These are phyloP conservation scores for Scaptomyza parva DNA, from an alignment of 2,888 invertebrate genomes.

Conservation along the genomic window DNA sequence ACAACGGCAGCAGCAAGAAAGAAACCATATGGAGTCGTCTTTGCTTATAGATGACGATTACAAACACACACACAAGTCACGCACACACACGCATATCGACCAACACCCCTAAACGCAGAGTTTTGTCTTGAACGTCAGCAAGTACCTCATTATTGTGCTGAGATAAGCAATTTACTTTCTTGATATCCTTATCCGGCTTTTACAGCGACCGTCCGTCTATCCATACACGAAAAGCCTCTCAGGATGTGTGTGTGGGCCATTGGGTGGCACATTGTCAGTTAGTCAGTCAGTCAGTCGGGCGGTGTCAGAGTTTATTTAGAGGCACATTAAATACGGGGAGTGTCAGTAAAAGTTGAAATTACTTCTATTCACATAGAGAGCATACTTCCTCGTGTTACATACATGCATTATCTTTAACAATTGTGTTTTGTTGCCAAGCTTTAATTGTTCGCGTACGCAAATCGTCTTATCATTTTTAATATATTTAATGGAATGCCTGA, in stretches of 20 bases:
- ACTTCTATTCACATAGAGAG: slow-evolving; percentile 43
- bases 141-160: slow-evolving; percentile 69
- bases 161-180: slow-evolving; percentile 73
- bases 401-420: slow-evolving; percentile 33
- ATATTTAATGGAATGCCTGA: slow-evolving; percentile 33
- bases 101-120: slow-evolving; percentile 9
- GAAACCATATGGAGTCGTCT: slow-evolving; percentile 7
- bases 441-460: slow-evolving; percentile 44
- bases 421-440: slow-evolving; percentile 25
- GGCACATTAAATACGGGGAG: slow-evolving; percentile 51
- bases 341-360: slow-evolving; percentile 63
- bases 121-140: slow-evolving; percentile 22
- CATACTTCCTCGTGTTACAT: not conserved
- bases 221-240: slow-evolving; percentile 1
- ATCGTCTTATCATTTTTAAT: slow-evolving; percentile 40
- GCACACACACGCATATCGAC: slow-evolving; percentile 21
- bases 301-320: slow-evolving; percentile 56
- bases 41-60: slow-evolving; percentile 31
- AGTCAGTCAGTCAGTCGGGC: slow-evolving; percentile 29
- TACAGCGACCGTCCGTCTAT: slow-evolving; percentile 20
- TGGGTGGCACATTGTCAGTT: slow-evolving; percentile 8
- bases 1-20: slow-evolving; percentile 13
- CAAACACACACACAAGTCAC: slow-evolving; percentile 27
- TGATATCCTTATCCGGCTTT: slow-evolving; percentile 69
- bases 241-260: not conserved